phyloP scores from a whole-genome alignment of 2,888 invertebrate species.

The Aporophyla lueneburgensis region DNA sequence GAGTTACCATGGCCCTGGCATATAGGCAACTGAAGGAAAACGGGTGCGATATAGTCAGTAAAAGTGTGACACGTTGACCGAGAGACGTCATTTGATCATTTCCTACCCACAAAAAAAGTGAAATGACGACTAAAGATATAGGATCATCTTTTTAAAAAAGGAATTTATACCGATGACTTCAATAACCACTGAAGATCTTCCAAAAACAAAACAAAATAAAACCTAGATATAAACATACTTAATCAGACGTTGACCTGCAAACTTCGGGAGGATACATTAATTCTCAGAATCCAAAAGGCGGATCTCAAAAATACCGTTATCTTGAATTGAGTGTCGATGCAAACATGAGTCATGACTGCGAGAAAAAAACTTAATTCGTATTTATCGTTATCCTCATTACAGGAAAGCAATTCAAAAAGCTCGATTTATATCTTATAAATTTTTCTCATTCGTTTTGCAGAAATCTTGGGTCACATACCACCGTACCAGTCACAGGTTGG shows the following conservation, averaged over 20 bases:
- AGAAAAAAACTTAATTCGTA: neutral
- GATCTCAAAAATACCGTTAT: slow-evolving; percentile 7
- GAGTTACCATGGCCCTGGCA: too few species aligned
- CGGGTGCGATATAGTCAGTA: too few species aligned
- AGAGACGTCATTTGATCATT: too few species aligned
- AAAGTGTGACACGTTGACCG: too few species aligned
- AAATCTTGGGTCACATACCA: neutral
- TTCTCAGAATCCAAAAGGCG: slow-evolving; percentile 24
- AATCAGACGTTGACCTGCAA: slow-evolving; percentile 35
- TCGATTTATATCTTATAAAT: neutral
- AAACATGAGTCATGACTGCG: neutral
- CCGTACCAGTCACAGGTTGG: neutral
- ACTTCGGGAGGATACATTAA: neutral
- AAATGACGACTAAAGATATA: too few species aligned
- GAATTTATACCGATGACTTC: neutral
- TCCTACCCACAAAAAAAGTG: too few species aligned
- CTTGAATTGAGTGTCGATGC: slow-evolving; percentile 2
- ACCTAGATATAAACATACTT: neutral
- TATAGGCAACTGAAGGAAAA: too few species aligned
- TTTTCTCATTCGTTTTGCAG: neutral
- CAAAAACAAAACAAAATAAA: neutral
- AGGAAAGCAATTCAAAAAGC: neutral
- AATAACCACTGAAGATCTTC: too few species aligned
- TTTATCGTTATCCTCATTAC: neutral
- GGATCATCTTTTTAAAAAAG: neutral